A percentile compares a stretch with the other conserved stretches of the same genome.
These are phyloP conservation scores for Aphaenogaster ashmeadi DNA, from an alignment of 1,140 invertebrate species.

Conservation along the genomic window DNA sequence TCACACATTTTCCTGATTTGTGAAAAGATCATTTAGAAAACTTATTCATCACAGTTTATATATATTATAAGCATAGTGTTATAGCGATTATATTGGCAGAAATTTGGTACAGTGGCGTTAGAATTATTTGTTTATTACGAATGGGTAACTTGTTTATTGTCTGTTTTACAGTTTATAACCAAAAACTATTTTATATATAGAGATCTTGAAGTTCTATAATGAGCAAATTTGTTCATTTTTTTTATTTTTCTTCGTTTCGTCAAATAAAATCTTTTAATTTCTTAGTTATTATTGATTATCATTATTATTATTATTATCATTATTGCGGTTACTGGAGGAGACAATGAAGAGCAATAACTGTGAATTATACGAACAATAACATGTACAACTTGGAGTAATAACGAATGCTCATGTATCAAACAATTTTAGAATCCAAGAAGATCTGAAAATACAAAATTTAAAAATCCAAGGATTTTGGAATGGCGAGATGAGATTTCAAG, in stretches of 20 bases:
- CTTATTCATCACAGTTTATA: conserved; percentile 46
- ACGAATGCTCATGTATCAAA: neutral
- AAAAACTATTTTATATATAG: conserved; percentile 74
- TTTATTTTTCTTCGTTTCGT: conserved; percentile 56
- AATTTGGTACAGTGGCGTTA: conserved; percentile 68
- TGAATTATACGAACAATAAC: conserved; percentile 5
- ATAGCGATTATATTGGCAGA: conserved; percentile 66
- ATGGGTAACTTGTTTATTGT: conserved; percentile 67
- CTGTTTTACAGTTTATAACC: conserved; percentile 74
- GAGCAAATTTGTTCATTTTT: conserved; percentile 63
- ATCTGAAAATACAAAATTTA: neutral
- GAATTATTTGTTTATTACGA: conserved; percentile 64
- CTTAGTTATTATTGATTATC: conserved; percentile 71
- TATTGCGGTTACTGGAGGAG: conserved; percentile 75
- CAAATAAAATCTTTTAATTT: conserved; percentile 66
- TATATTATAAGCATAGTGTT: conserved; percentile 14
- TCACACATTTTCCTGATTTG: conserved; percentile 49
- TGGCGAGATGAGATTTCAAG: neutral
- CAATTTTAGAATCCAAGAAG: neutral
- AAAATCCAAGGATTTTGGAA: neutral
- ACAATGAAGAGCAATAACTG: conserved; percentile 19
- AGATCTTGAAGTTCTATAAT: conserved; percentile 62
- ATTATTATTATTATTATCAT: conserved; percentile 70
- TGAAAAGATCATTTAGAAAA: conserved; percentile 37
- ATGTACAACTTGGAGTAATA: conserved; percentile 2